Base-by-base conservation (phyloP, 1,140 invertebrate genomes). In the Homalodisca vitripennis region DNA sequence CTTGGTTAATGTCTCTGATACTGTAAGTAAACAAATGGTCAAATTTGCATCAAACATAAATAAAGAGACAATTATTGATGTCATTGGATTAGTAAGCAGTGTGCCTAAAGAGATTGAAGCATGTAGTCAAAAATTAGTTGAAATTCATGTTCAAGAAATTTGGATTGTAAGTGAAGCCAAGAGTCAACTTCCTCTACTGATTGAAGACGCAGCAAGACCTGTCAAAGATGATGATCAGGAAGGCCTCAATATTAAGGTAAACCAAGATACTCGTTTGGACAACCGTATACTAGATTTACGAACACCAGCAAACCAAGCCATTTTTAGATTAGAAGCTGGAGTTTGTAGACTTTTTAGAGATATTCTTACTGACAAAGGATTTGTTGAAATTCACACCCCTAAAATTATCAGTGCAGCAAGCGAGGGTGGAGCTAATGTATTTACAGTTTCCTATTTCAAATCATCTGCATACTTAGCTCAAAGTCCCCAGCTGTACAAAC, bases 381-480 rank as follows among this genome's bases (percentile, higher is more conserved):
- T 99, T 82, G 88, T 95, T 0, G 97, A 99, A 81, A 98, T 99
- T 76, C 97, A 99, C 81, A 98, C 96, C 2, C 98, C 98, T 27
- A 99, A 99, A 84, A 98, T 99, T 69, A 99, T 99, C 70, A 92
- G 95, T 3, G 97, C 97, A 69, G 97, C 98, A 0, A 98, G 94
- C 74, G 98, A 99, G 83, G 98, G 98, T 68, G 98, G 98, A 31
- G 98, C 98, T 1, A 99, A 99, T 84, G 98, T 99, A 1, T 98
- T 98, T 80, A 94, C 93, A 17, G 95, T 99, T 3, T 95, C 93
- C 14, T 99, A 99, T 81, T 99, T 99, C 81, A 98, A 99, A 86
- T 86, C 87, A 13, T 93, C 89, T 14, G 98, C 97, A 3, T 99
- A 97, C 79, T 84, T 99, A 66, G 98, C 98, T 3, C 98, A 99